Percentiles rank a stretch among this genome's conserved stretches.
Evolutionary conservation across 2,888 invertebrate species (phyloP).

Genomic region (Phyllotreta striolata): DNA sequence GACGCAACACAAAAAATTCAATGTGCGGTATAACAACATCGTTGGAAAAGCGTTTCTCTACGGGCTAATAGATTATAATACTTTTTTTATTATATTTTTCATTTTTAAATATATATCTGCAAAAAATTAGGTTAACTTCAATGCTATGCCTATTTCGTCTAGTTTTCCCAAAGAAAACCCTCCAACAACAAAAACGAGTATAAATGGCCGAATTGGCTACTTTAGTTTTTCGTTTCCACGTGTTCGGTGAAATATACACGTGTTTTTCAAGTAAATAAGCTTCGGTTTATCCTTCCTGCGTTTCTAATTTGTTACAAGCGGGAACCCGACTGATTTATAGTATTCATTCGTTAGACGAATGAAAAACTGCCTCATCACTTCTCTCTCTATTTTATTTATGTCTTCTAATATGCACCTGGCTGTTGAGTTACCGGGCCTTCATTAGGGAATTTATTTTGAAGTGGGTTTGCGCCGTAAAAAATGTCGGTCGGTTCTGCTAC

Average conservation of each 20-base stretch:
- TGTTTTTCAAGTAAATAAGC: slow-evolving; percentile 29
- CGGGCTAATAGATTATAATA: too few species aligned
- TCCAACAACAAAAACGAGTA: not conserved
- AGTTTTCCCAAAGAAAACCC: not conserved
- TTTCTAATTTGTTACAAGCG: slow-evolving; percentile 27
- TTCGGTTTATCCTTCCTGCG: slow-evolving; percentile 21
- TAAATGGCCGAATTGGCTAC: slow-evolving; percentile 6
- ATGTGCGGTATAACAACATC: too few species aligned
- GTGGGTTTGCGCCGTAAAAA: too few species aligned
- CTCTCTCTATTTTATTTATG: slow-evolving; percentile 33
- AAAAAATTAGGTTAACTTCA: too few species aligned
- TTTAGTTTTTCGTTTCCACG: slow-evolving; percentile 16
- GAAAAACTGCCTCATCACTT: slow-evolving; percentile 30
- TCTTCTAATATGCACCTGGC: slow-evolving; percentile 29
- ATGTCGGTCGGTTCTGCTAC: too few species aligned
- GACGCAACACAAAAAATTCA: not conserved
- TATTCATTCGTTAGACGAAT: slow-evolving; percentile 28
- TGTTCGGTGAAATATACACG: slow-evolving; percentile 28
- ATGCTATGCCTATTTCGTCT: slow-evolving; percentile 1
- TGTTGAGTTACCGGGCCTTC: slow-evolving; percentile 20
- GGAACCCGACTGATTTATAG: slow-evolving; percentile 29
- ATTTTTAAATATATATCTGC: too few species aligned
- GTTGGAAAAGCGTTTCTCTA: too few species aligned
- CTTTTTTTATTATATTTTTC: too few species aligned
- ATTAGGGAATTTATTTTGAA: slow-evolving; percentile 14